Percentiles rank a stretch among this genome's conserved stretches.
These are phyloP conservation scores for Nomada flava DNA, from an alignment of 2,888 invertebrate genomes.

Conservation along the genomic window DNA sequence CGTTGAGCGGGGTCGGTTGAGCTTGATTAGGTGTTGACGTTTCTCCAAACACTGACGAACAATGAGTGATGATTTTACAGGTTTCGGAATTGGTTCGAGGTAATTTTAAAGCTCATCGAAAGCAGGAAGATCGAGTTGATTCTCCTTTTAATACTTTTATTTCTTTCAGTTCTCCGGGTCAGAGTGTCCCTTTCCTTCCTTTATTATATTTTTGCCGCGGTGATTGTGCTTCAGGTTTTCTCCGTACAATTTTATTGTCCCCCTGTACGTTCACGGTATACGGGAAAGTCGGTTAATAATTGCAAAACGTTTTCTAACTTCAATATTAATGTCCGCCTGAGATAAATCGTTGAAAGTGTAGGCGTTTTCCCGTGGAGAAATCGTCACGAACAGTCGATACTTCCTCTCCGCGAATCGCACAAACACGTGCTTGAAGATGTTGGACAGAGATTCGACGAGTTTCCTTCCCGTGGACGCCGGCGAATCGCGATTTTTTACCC, in stretches of 20 bases:
- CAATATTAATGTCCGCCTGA: slow-evolving; percentile 3
- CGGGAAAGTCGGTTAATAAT: slow-evolving; percentile 46
- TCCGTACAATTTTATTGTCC: slow-evolving; percentile 15
- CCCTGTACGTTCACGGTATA: too few species aligned
- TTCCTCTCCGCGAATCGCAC: slow-evolving; percentile 28
- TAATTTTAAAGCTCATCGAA: not conserved
- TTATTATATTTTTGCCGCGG: slow-evolving; percentile 2
- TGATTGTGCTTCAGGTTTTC: not conserved
- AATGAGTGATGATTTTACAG: slow-evolving; percentile 1
- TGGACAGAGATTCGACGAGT: slow-evolving; percentile 53
- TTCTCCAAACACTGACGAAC: not conserved
- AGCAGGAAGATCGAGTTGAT: too few species aligned
- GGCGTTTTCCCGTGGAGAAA: slow-evolving; percentile 49
- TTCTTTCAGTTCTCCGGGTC: not conserved
- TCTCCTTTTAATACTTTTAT: not conserved
- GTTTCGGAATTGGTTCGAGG: not conserved
- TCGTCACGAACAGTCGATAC: slow-evolving; percentile 52
- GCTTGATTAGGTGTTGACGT: slow-evolving; percentile 40
- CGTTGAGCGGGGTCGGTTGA: slow-evolving; percentile 38
- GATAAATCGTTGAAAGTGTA: slow-evolving; percentile 38
- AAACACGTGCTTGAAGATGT: slow-evolving; percentile 56
- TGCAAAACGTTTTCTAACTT: slow-evolving; percentile 21
- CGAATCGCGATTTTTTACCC: slow-evolving; percentile 40
- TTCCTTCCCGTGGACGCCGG: slow-evolving; percentile 47
- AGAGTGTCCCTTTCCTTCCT: not conserved